Evolutionary conservation across 2,797 vertebrate genomes (phyloP).

Genomic region (Gila robusta): DNA sequence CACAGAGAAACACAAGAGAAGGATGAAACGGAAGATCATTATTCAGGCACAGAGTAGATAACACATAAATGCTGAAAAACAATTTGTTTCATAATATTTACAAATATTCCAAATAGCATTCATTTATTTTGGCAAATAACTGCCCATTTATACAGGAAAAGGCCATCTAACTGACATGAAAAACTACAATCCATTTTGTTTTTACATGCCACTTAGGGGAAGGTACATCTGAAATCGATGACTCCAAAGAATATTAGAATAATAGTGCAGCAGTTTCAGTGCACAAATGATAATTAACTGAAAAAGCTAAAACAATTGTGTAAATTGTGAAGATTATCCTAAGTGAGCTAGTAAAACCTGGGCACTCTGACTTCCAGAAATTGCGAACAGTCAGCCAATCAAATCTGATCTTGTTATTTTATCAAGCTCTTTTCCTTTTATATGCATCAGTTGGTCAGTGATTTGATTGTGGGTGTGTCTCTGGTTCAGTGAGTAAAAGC

Average conservation of each 20-base stretch:
- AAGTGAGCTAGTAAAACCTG: background rate
- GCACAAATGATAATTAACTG: background rate
- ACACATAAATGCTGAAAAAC: background rate
- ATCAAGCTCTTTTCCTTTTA: background rate
- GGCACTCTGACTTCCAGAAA: background rate
- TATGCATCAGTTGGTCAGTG: background rate
- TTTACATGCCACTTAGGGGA: background rate
- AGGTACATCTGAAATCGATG: background rate
- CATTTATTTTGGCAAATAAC: background rate
- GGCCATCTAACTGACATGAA: background rate
- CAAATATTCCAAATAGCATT: background rate
- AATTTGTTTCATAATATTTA: background rate
- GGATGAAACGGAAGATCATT: background rate
- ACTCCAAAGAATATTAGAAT: background rate
- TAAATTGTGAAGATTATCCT: background rate
- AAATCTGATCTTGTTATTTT: background rate
- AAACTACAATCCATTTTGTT: background rate
- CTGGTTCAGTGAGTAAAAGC: conserved; percentile 69
- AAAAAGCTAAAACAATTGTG: background rate
- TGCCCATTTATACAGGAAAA: background rate
- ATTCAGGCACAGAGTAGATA: background rate
- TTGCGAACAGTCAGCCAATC: background rate
- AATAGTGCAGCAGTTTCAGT: background rate
- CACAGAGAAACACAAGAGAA: conserved; percentile 27
- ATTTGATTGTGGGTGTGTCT: background rate